These are phyloP conservation scores for Dicyrtomina minuta DNA, from an alignment of 2,888 invertebrate species.

Conservation along the genomic window DNA sequence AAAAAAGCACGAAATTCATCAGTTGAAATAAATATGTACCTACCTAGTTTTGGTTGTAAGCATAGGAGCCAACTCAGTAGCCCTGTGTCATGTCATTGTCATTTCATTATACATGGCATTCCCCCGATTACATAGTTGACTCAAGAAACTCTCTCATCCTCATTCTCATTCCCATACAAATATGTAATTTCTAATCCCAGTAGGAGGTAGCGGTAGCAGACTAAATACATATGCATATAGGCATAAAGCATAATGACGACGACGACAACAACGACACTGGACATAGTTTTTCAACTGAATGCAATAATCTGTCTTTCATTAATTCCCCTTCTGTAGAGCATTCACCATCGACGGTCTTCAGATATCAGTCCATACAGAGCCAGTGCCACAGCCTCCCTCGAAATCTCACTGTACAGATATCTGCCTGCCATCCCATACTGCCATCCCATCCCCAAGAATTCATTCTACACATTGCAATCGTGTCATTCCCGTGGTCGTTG, in stretches of 20 bases:
- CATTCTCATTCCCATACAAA: background rate
- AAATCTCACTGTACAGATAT: too few species aligned
- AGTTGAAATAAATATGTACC: background rate
- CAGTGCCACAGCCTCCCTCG: too few species aligned
- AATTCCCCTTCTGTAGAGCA: slow-evolving; percentile 33
- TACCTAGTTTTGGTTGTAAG: too few species aligned
- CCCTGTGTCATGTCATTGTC: background rate
- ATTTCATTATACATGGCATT: background rate
- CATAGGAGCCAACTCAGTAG: background rate
- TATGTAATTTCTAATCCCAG: background rate
- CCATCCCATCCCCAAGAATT: background rate
- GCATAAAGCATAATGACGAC: background rate
- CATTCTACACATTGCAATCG: background rate
- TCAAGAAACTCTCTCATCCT: slow-evolving; percentile 13
- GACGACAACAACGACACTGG: background rate
- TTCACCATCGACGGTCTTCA: too few species aligned
- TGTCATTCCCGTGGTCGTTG: background rate
- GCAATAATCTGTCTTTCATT: slow-evolving; percentile 45
- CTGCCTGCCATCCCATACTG: background rate
- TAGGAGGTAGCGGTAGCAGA: too few species aligned
- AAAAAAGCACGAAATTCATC: slow-evolving; percentile 44
- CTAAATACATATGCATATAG: background rate
- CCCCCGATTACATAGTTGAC: slow-evolving; percentile 14
- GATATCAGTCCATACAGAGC: too few species aligned
- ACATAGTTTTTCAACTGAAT: slow-evolving; percentile 13